Percentiles rank a stretch among this genome's conserved stretches.
Conservation (phyloP, 2,113 vertebrate genomes). For the Bos javanicus region DNA sequence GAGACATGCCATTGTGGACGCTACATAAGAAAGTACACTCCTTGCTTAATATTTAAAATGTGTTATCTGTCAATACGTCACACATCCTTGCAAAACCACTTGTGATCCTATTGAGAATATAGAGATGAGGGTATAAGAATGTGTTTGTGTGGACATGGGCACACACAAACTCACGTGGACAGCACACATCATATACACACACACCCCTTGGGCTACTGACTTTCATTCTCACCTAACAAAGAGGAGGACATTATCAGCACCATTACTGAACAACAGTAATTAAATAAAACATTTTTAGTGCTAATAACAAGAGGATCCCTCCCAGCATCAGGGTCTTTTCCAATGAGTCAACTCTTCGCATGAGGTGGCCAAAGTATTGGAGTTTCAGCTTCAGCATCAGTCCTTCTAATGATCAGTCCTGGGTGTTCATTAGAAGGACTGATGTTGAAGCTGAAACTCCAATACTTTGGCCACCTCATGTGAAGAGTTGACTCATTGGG, state of each 20-base stretch:
- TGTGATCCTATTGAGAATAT: not conserved
- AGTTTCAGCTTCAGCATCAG: too few relatives aligned
- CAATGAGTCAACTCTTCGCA: too few relatives aligned
- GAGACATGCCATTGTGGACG: accelerated
- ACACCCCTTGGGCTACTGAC: not conserved
- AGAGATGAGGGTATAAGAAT: not conserved
- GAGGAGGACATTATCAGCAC: not conserved
- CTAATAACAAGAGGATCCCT: not conserved
- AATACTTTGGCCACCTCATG: too few relatives aligned
- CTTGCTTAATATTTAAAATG: not conserved
- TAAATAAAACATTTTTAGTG: not conserved
- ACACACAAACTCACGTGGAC: accelerated
- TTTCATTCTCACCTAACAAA: not conserved
- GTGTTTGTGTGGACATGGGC: too few relatives aligned
- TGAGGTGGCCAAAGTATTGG: too few relatives aligned
- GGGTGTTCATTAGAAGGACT: too few relatives aligned
- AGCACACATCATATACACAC: too few relatives aligned
- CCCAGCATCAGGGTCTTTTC: too few relatives aligned
- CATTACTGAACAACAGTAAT: not conserved
- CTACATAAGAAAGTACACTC: not conserved
- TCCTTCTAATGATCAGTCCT: too few relatives aligned
- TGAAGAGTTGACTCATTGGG: too few relatives aligned
- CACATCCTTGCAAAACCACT: not conserved
- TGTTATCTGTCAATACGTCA: not conserved
- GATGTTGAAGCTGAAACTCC: too few relatives aligned